Base-by-base conservation (phyloP, 1,140 invertebrate species). In the Aphidius gifuensis region DNA sequence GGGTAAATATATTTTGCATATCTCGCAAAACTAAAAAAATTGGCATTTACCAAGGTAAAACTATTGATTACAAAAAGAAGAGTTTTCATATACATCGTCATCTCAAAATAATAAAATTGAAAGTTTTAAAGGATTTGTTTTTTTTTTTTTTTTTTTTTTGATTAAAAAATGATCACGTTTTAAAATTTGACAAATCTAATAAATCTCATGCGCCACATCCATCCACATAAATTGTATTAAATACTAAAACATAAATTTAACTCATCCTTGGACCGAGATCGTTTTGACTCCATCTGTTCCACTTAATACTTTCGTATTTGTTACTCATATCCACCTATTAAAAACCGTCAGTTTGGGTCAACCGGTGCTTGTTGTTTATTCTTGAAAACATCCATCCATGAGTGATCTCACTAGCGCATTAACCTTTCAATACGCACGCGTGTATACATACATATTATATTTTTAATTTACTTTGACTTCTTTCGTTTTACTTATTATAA, bases 1-100 rank as follows among this genome's bases (percentile, higher is more conserved):
- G n/a, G 48, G n/a, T 68, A 38, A 76, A 70, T 7, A 73, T 58
- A 64, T 48, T 56, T 73, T 2, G 73, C 68, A 54, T 71, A 76
- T 1, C 59, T 64, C 6, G 60, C 60, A 7, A 81, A 68, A 56
- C 69, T 71, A 50, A 78, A 76, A 3, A 77, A 48, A 9, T 60
- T 61, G 1, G 69, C 69, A 47, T 64, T 63, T 5, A 69, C 63
- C 1, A 57, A 11, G 32, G 62, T 58, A 6, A 68, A 11, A 5
- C 65, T 64, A 49, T 62, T 66, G 53, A 58, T 66, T 39, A 76
- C 9, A 38, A 69, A 58, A 9, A 75, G 5, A 2, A 68, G 57
- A n/a, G 42, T 64, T 51, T 65, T 60, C 51, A 57, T 9, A 9
- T 53, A 54, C 56, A 61, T 61, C 44, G 39, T 57, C 32, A 60